Conservation (phyloP, 2,888 invertebrate genomes). For the Meganola albula region DNA sequence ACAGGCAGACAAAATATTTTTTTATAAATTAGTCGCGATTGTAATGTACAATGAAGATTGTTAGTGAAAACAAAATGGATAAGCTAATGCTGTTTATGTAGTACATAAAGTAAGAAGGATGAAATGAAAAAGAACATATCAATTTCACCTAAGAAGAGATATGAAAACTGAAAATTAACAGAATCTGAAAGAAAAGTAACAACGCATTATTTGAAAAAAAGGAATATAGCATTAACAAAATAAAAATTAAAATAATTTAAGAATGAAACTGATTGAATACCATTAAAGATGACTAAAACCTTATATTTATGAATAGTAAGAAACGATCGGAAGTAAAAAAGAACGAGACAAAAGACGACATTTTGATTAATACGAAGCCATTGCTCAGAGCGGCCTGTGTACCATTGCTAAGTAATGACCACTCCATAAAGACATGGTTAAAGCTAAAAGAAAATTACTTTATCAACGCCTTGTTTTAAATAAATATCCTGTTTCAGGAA, state of each 20-base stretch:
- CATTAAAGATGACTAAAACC: constrained; percentile 53
- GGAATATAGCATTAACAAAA: constrained; percentile 12
- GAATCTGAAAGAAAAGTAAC: constrained; percentile 48
- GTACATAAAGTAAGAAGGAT: too few species aligned
- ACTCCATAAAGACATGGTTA: constrained; percentile 78
- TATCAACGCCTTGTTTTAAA: constrained; percentile 78
- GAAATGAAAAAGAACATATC: too few species aligned
- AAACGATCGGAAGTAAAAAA: constrained; percentile 48
- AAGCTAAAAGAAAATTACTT: constrained; percentile 79
- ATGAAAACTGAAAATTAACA: too few species aligned
- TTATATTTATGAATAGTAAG: constrained; percentile 68
- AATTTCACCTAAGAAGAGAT: constrained; percentile 76
- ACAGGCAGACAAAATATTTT: too few species aligned
- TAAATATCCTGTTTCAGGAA: constrained; percentile 78
- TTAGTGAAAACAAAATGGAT: too few species aligned
- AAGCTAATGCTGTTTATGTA: too few species aligned
- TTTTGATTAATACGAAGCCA: constrained; percentile 77
- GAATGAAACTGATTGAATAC: constrained; percentile 39
- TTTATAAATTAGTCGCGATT: too few species aligned
- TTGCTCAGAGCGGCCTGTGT: constrained; percentile 77
- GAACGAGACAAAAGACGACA: constrained; percentile 71
- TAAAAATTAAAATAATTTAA: constrained; percentile 31
- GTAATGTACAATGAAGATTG: too few species aligned
- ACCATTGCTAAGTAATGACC: constrained; percentile 78
- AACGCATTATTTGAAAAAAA: constrained; percentile 36